Evolutionary conservation across 2,888 invertebrate species (phyloP), one percentile per base, ranked within the genome.

Genomic region (Brachypterus glaber): DNA sequence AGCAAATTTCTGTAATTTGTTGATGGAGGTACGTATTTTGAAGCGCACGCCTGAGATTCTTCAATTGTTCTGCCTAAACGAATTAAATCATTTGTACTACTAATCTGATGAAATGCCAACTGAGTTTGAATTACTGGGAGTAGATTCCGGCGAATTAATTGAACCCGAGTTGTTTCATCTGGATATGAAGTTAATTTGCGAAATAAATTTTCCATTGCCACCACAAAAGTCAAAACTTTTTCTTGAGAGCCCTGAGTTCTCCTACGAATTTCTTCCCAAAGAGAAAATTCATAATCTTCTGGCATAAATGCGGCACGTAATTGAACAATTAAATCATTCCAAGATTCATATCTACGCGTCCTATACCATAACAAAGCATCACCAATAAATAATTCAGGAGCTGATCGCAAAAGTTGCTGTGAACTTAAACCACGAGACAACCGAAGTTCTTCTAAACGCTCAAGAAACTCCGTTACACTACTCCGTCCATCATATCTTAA

Each of bases 321-420:
- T 13, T 30, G 26, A 2, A 13, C 7, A 4, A 37, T 31, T 14
- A 37, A 21, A 3, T 41, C 25, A 16, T 41, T 37, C 40, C 36
- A 40, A 3, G 29, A 26, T 3, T 27, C 5, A 25, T 33, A 40
- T 2, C n/a, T n/a, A 3, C 31, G 32, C 11, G 36, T 33, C 5
- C 39, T 11, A 24, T 25, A 39, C 39, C 39, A 39, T 4, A 31
- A 17, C 9, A 39, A 17, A 12, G 40, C 40, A 25, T 36, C 36
- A 5, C 24, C 21, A 8, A 29, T 33, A 15, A 37, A 33, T 12
- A 40, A 7, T 21, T 40, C 40, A 8, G 36, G 7, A 1, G 40
- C 40, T 2, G 36, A 33, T 16, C 40, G 16, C 12, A 17, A 33
- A 4, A 38, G 14, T 24, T 33, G 24, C 3, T 8, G 3, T 11